These are phyloP conservation scores for Tachina fera DNA, from an alignment of 2,888 invertebrate genomes.

Conservation along the genomic window DNA sequence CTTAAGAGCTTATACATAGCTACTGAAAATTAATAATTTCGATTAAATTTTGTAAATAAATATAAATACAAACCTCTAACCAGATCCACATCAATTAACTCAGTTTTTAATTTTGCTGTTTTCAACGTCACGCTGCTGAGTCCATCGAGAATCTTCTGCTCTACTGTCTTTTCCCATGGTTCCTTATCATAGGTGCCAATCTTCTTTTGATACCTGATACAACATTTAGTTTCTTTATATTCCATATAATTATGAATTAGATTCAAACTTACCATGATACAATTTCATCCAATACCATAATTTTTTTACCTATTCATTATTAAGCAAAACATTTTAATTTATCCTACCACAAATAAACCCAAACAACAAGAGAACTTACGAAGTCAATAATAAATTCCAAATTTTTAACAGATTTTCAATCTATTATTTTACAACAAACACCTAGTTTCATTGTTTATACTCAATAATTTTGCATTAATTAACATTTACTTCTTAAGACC, in stretches of 20 bases:
- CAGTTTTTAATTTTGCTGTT: conserved; percentile 92
- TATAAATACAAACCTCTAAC: conserved; percentile 88
- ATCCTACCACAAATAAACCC: background rate
- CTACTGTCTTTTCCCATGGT: conserved; percentile 98
- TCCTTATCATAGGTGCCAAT: conserved; percentile 98
- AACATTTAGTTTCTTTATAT: conserved; percentile 38
- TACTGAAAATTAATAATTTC: too few relatives aligned
- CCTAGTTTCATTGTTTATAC: conserved; percentile 31
- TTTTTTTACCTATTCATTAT: conserved; percentile 63
- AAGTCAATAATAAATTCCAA: background rate
- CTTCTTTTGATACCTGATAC: conserved; percentile 94
- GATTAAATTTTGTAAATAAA: background rate
- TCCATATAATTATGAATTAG: conserved; percentile 1
- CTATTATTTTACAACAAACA: conserved; percentile 48
- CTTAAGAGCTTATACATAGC: too few relatives aligned
- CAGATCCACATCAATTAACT: conserved; percentile 97
- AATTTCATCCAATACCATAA: conserved; percentile 83
- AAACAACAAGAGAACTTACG: conserved; percentile 13
- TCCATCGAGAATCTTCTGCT: conserved; percentile 94
- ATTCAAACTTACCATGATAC: conserved; percentile 80
- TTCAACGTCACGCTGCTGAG: conserved; percentile 91
- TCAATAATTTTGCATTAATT: conserved; percentile 38
- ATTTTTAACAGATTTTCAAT: conserved; percentile 17
- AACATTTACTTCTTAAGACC: conserved; percentile 5
- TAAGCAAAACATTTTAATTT: conserved; percentile 35